These are phyloP conservation scores for Hydropsyche betteni DNA, from an alignment of 2,888 invertebrate genomes.

Conservation along the genomic window DNA sequence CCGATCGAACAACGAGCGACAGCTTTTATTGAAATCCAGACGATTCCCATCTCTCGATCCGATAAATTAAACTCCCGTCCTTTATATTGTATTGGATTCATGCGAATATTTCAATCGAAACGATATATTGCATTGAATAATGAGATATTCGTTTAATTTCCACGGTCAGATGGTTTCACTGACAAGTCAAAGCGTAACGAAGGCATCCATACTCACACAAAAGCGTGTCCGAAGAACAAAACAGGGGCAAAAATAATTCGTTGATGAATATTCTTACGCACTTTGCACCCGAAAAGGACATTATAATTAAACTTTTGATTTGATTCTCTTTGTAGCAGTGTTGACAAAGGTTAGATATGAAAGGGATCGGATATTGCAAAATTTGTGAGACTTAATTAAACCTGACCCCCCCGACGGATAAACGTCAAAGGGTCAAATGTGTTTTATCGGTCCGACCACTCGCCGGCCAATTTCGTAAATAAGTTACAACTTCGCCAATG, in stretches of 20 bases:
- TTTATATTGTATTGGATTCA: no score
- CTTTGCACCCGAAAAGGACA: conserved; percentile 13
- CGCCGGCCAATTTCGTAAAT: conserved; percentile 2
- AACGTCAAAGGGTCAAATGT: conserved; percentile 8
- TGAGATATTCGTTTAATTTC: not conserved
- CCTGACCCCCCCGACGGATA: conserved; percentile 8
- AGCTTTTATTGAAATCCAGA: conserved; percentile 1
- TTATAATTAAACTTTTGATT: conserved; percentile 27
- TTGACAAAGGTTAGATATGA: conserved; percentile 29
- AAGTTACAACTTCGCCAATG: not conserved
- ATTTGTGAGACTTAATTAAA: conserved; percentile 28
- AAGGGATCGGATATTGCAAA: conserved; percentile 31
- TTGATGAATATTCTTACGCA: not conserved
- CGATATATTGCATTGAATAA: not conserved
- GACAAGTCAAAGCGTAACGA: not conserved
- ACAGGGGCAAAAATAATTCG: not conserved
- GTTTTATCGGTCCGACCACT: not conserved
- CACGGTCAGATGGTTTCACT: not conserved
- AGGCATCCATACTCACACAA: conserved; percentile 1
- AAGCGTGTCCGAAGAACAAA: not conserved
- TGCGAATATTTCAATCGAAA: not conserved
- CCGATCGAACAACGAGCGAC: not conserved
- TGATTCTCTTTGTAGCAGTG: conserved; percentile 21
- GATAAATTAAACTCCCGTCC: not conserved
- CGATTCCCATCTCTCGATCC: not conserved